A percentile compares a stretch with the other conserved stretches of the same genome.
Conservation (phyloP, 2,113 vertebrate species). For the Charina bottae region DNA sequence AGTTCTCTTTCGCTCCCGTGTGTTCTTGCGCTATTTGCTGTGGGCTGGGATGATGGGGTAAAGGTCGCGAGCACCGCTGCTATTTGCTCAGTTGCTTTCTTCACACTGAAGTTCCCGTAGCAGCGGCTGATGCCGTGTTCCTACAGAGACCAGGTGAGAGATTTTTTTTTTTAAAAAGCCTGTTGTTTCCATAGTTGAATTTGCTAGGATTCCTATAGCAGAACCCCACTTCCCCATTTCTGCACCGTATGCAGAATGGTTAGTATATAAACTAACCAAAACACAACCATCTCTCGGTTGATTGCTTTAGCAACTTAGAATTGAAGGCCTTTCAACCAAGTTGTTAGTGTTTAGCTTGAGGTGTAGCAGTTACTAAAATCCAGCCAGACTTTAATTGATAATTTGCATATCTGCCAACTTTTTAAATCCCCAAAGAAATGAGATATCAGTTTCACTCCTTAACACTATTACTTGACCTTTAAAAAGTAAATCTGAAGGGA, state of each 20-base stretch:
- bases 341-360: background rate
- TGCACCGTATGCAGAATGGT: background rate
- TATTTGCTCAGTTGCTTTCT: constrained; percentile 15
- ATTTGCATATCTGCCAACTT: background rate
- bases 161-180: background rate
- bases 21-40: constrained; percentile 44
- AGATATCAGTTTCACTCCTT: background rate
- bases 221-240: background rate
- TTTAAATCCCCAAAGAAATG: no score
- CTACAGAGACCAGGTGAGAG: constrained; percentile 7
- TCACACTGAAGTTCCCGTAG: background rate
- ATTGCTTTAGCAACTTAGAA: background rate
- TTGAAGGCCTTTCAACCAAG: background rate
- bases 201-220: background rate
- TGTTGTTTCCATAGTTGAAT: background rate
- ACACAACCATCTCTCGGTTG: background rate
- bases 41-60: constrained; percentile 53
- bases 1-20: background rate
- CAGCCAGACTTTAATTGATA: background rate
- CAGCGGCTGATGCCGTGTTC: background rate
- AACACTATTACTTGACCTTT: background rate
- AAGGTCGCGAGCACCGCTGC: constrained; percentile 40
- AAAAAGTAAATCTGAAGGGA: background rate
- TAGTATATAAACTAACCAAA: background rate
- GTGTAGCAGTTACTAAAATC: background rate